Conservation (phyloP, 2,113 vertebrate species). For the Laticauda laticaudata region DNA sequence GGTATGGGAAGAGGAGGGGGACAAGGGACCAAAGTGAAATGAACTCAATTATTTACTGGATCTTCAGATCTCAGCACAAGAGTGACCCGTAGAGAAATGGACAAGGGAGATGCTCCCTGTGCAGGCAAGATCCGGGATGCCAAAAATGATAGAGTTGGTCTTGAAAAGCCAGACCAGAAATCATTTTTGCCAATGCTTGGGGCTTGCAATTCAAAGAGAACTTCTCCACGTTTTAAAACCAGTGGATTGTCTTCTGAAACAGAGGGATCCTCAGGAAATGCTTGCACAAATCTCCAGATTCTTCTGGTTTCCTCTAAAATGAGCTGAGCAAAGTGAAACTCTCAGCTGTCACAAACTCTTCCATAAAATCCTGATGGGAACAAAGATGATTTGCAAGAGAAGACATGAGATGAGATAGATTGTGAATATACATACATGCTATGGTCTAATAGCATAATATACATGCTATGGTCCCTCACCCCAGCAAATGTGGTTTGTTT, state of each 20-base stretch:
- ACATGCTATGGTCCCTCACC: background rate
- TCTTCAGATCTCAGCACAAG: constrained; percentile 35
- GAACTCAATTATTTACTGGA: constrained; percentile 53
- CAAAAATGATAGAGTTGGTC: constrained; percentile 2
- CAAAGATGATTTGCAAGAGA: background rate
- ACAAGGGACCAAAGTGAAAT: constrained; percentile 54
- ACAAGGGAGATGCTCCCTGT: background rate
- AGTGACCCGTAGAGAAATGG: constrained; percentile 40
- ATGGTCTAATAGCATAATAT: background rate
- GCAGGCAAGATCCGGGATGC: constrained; percentile 1
- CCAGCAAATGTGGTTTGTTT: background rate
- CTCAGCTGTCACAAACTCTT: background rate
- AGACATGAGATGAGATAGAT: background rate
- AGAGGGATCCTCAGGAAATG: background rate
- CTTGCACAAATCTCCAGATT: background rate
- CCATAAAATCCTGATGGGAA: background rate
- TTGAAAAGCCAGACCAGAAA: background rate
- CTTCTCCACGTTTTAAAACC: background rate
- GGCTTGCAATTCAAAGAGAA: background rate
- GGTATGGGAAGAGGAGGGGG: constrained; percentile 46
- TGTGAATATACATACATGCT: background rate
- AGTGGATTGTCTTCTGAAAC: background rate
- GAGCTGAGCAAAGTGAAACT: background rate
- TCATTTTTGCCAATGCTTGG: background rate
- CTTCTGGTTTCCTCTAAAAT: background rate